phyloP scores from a whole-genome alignment of 2,113 vertebrate species.

The Puffinus mauretanicus region DNA sequence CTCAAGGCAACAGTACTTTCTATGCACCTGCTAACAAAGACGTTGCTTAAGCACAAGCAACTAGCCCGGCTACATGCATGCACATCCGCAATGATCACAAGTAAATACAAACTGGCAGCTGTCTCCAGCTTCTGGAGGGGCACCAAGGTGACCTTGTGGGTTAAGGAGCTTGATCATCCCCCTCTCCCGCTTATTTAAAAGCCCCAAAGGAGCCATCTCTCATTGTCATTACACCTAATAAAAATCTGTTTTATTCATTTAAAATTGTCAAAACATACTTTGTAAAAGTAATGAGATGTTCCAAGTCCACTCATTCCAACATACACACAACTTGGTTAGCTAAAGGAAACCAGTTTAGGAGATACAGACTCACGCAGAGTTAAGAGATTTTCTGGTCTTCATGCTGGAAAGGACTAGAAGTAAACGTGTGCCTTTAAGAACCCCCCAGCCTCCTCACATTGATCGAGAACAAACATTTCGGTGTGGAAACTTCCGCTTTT shows the following conservation, averaged over 20 bases:
- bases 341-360: neutral
- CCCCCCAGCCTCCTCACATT: neutral
- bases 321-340: neutral
- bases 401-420: neutral
- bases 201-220: neutral
- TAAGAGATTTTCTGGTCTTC: neutral
- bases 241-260: slow-evolving; percentile 19
- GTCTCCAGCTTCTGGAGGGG: neutral
- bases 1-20: neutral
- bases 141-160: neutral
- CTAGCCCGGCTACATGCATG: neutral
- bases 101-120: neutral
- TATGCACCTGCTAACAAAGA: slow-evolving; percentile 24
- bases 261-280: slow-evolving; percentile 28
- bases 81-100: neutral
- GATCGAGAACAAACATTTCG: neutral
- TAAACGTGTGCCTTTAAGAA: neutral
- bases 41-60: neutral
- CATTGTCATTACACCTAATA: slow-evolving; percentile 26
- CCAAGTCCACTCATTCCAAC: neutral
- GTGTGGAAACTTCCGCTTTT: neutral
- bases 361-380: neutral
- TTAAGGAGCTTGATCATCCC: neutral
- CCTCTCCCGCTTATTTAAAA: neutral
- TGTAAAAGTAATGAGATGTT: slow-evolving; percentile 6